These are phyloP conservation scores for Sesia apiformis DNA, from an alignment of 2,888 invertebrate species.

Conservation along the genomic window DNA sequence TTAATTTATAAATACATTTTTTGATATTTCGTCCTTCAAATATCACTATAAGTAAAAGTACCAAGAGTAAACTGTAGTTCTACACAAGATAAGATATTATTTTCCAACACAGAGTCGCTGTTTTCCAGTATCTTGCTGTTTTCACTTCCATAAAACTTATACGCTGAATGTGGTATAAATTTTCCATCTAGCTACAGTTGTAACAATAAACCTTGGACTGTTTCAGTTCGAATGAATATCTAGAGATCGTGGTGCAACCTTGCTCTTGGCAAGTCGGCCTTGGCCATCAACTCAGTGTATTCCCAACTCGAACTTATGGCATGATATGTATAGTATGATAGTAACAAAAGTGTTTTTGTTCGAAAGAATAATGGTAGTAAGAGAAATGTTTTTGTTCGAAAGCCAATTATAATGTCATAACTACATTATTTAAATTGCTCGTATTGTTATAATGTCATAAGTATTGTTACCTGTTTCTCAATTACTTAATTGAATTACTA, in stretches of 20 bases:
- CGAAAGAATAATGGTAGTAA: background rate
- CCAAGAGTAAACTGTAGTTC: too few species aligned
- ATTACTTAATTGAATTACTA: background rate
- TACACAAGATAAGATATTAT: too few species aligned
- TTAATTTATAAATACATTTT: too few species aligned
- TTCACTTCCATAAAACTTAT: background rate
- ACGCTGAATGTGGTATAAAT: background rate
- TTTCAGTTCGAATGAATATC: conserved; percentile 36
- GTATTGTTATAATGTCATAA: too few species aligned
- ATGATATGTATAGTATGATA: background rate
- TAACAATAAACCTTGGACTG: conserved; percentile 46
- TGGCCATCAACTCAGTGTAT: conserved; percentile 26
- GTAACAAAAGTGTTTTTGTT: background rate
- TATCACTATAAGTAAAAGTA: too few species aligned
- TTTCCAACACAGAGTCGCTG: too few species aligned
- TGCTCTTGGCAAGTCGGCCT: conserved; percentile 29
- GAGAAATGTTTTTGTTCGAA: too few species aligned
- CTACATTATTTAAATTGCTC: too few species aligned
- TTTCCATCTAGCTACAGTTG: conserved; percentile 2
- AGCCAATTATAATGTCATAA: too few species aligned
- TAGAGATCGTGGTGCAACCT: conserved; percentile 23
- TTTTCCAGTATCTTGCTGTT: background rate
- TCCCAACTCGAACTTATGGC: conserved; percentile 10
- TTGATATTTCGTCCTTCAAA: too few species aligned
- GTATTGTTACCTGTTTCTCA: background rate